Evolutionary conservation across 92 coral and sea anemone genomes (phyloP), one percentile per base, ranked within the genome.

Genomic region (Zoanthus gigantus): DNA sequence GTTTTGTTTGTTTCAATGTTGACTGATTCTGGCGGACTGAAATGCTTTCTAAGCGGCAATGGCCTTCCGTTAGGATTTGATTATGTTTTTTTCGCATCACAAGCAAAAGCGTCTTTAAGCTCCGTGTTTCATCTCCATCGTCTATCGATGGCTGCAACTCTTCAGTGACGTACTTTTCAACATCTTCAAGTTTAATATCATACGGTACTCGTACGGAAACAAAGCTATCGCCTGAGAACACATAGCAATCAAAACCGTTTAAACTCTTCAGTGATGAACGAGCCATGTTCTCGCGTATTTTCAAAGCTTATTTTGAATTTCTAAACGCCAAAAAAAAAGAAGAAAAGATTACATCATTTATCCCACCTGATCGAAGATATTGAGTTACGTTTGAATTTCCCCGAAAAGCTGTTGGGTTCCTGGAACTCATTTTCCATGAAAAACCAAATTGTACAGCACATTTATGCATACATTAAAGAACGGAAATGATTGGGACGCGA

Each of bases 131-230:
- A 0, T 60, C 37, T 0, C 18, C 31, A 9, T 17, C 71, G 1
- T 79, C 17, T 5, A 9, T 16, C 4, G 28, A 13, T 50, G 44
- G 18, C 10, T 37, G 17, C 6, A 9, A 8, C 15, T n/a, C 84
- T 79, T 44, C 34, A 10, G 50, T 23, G 3, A 79, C 11, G 32
- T 6, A 30, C 5, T 50, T 34, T 13, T 74, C 32, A 3, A 89
- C 72, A 29, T 89, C 78, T 65, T 32, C 67, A 34, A 89, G 47
- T 67, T 47, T 88, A 47, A 80, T 75, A 28, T 83, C 45, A 37
- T 71, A 50, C 42, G 91, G 46, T 13, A 89, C 45, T 63, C 84
- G 50, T 4, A 89, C 47, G 52, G 91, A 78, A 83, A 66, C 57
- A 17, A 88, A 76, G 12, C 30, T 76, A 13, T 82, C 77, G 71